Evolutionary conservation across 2,113 vertebrate species (phyloP).

Genomic region (Sapajus apella): DNA sequence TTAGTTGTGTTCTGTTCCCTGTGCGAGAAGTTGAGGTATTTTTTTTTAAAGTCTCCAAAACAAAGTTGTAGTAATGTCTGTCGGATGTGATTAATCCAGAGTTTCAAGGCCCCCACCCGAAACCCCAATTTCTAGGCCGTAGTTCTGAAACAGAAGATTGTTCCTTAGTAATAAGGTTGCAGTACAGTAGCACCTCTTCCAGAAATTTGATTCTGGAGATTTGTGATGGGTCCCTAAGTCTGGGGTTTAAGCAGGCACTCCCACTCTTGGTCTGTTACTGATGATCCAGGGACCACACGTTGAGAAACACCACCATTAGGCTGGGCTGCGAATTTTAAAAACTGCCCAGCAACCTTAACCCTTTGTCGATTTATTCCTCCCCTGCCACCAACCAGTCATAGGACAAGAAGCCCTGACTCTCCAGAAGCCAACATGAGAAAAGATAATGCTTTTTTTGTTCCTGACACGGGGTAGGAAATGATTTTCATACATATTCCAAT

Average conservation of each 20-base stretch:
- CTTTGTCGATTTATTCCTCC: not conserved
- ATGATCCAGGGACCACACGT: not conserved
- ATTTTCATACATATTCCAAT: not conserved
- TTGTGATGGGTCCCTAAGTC: not conserved
- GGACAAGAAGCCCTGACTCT: not conserved
- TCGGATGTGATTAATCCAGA: not conserved
- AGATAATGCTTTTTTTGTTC: not conserved
- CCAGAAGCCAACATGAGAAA: not conserved
- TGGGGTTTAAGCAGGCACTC: not conserved
- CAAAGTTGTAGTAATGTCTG: not conserved
- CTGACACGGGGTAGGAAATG: constrained; percentile 16
- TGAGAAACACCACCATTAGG: not conserved
- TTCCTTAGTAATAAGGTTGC: not conserved
- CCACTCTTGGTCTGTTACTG: not conserved
- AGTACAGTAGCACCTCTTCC: not conserved
- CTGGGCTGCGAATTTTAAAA: not conserved
- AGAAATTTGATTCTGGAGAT: not conserved
- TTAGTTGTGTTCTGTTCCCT: not conserved
- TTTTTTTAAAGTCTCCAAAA: not conserved
- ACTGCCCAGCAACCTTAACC: not conserved
- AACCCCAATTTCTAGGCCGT: not conserved
- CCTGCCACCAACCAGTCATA: not conserved
- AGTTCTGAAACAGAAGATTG: not conserved
- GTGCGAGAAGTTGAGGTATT: not conserved
- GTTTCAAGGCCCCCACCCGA: not conserved